Base-by-base conservation (phyloP, 2,888 invertebrate genomes). In the Microctonus hyperodae region DNA sequence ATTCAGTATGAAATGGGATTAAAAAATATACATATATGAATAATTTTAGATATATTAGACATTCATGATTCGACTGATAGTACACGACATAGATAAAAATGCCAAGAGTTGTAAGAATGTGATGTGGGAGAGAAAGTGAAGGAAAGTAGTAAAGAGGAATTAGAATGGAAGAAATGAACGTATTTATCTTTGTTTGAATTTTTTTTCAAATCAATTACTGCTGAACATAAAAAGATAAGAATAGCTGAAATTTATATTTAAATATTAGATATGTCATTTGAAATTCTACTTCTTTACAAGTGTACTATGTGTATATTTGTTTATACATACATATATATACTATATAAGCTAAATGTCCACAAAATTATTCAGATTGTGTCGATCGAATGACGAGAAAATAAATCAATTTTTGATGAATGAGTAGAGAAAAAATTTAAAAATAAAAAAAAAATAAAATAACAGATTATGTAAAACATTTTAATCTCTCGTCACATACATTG, bases 31-130 rank as follows among this genome's bases (percentile, higher is more conserved):
- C 5, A 44, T 16, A 44, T 44, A 44, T 44, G 7, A 16, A 44
- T 44, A 44, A 16, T 28, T 53, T 11, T 53, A 53, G 53, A 53
- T 23, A 7, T 44, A 44, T 44, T 44, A 44, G 44, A 44, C 44
- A 44, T 44, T 44, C 44, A 28, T 53, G 53, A 23, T 13, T 11
- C 25, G 53, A 53, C 53, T 53, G 53, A 53, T 53, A 53, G 53
- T 25, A 53, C n/a, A 53, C n/a, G 53, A 53, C 7, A 13, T 23
- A 25, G n/a, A 3, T 11, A 44, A 28, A n/a, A 25, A 25, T 53
- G 53, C 25, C 25, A 53, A 53, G 53, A 28, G 53, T 53, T 53
- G 25, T 25, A 53, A 23, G 11, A 25, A 53, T 53, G 23, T 23
- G 23, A 28, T 23, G 28, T 23, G 3, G 13, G n/a, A 11, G 16